Evolutionary conservation across 2,797 vertebrate genomes (phyloP).

Genomic region (Sebastes vulpes): DNA sequence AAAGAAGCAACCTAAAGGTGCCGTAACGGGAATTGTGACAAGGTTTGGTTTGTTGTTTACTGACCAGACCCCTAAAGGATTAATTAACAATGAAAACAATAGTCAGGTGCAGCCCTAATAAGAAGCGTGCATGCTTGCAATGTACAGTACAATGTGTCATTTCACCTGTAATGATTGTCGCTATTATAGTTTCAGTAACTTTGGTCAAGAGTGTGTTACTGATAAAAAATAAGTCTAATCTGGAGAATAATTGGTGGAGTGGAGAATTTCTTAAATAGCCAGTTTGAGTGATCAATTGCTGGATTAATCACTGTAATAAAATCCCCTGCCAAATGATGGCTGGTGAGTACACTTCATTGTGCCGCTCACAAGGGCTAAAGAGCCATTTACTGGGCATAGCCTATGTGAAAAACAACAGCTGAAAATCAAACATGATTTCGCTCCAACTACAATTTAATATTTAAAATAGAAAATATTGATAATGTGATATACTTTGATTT

Average conservation of each 20-base stretch:
- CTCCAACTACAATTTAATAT: not conserved
- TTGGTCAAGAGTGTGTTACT: not conserved
- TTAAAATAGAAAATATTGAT: not conserved
- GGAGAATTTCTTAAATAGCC: not conserved
- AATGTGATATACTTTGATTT: not conserved
- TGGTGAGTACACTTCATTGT: not conserved
- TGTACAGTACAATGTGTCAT: too few relatives aligned
- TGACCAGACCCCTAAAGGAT: too few relatives aligned
- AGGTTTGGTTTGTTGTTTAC: too few relatives aligned
- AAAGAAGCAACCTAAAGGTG: too few relatives aligned
- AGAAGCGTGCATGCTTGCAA: too few relatives aligned
- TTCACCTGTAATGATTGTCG: too few relatives aligned
- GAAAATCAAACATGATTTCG: not conserved
- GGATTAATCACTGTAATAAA: not conserved
- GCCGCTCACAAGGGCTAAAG: not conserved
- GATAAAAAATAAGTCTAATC: not conserved
- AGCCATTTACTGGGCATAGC: not conserved
- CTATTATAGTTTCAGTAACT: not conserved
- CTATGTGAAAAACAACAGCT: not conserved
- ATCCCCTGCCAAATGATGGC: not conserved
- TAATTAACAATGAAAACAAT: too few relatives aligned
- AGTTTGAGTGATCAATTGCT: not conserved
- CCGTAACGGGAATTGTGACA: too few relatives aligned
- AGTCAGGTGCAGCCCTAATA: too few relatives aligned
- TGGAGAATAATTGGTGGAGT: too few relatives aligned